These are phyloP conservation scores for Amiota mariae DNA, from an alignment of 2,888 invertebrate species.

Conservation along the genomic window DNA sequence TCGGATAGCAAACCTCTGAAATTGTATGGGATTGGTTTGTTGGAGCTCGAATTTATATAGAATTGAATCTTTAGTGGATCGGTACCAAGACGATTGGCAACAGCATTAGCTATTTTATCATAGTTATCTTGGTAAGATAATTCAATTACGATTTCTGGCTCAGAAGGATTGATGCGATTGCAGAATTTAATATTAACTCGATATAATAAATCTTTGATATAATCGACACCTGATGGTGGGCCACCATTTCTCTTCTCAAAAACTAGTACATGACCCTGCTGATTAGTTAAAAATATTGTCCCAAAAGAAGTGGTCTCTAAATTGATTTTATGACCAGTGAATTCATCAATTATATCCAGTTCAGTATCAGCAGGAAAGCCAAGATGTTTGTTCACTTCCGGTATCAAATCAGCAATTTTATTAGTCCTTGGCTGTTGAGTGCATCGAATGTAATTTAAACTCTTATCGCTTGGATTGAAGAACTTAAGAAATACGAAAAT, in stretches of 20 bases:
- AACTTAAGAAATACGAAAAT: constrained; percentile 75
- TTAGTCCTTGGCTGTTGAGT: constrained; percentile 87
- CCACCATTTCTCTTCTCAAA: constrained; percentile 94
- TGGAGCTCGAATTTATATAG: constrained; percentile 93
- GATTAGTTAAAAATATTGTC: constrained; percentile 87
- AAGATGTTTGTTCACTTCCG: constrained; percentile 89
- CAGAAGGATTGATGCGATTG: constrained; percentile 94
- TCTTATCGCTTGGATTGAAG: constrained; percentile 94
- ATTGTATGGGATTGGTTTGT: constrained; percentile 59
- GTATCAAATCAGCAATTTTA: constrained; percentile 88
- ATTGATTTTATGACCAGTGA: constrained; percentile 66
- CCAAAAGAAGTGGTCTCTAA: constrained; percentile 82
- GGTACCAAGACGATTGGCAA: constrained; percentile 91
- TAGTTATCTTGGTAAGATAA: constrained; percentile 94
- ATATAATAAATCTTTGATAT: constrained; percentile 90
- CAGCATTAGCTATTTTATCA: constrained; percentile 94
- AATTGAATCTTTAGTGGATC: constrained; percentile 97
- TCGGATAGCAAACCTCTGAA: not conserved
- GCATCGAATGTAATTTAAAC: constrained; percentile 97
- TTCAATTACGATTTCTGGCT: constrained; percentile 88
- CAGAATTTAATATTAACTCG: constrained; percentile 96
- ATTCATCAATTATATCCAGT: constrained; percentile 88
- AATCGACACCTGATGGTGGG: constrained; percentile 93
- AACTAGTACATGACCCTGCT: constrained; percentile 98
- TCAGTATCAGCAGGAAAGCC: constrained; percentile 90